These are phyloP conservation scores for Pituophis catenifer DNA, from an alignment of 2,113 vertebrate genomes.

Conservation along the genomic window DNA sequence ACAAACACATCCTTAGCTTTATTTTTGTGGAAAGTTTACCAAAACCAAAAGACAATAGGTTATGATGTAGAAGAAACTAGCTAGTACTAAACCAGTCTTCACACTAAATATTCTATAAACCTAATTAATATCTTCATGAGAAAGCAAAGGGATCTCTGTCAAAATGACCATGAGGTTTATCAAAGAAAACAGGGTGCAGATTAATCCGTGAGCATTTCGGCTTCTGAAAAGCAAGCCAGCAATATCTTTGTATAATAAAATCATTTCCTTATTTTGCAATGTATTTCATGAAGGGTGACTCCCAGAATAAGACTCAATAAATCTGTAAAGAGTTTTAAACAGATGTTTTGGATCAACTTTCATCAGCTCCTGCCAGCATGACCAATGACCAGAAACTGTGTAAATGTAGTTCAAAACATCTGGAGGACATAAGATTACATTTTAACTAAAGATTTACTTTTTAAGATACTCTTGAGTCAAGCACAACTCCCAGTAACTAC, in stretches of 20 bases:
- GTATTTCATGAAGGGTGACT: background rate
- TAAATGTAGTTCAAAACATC: background rate
- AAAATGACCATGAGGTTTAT: background rate
- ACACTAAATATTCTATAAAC: background rate
- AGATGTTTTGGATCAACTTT: background rate
- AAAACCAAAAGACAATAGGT: background rate
- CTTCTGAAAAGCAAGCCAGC: background rate
- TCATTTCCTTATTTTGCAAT: background rate
- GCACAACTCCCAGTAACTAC: background rate
- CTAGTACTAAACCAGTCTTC: background rate
- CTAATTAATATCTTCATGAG: background rate
- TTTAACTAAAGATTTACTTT: background rate
- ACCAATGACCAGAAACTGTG: background rate
- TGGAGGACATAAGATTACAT: background rate
- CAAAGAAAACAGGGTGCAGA: background rate
- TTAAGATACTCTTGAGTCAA: background rate
- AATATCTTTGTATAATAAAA: background rate
- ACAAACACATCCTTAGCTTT: background rate
- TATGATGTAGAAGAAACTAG: background rate
- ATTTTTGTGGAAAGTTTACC: background rate
- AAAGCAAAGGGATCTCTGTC: background rate
- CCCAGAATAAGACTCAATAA: background rate
- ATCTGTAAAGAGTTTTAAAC: background rate
- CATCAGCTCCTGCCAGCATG: background rate
- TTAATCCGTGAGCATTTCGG: background rate